Evolutionary conservation across 2,797 vertebrate genomes (phyloP), one percentile per base, ranked within the genome.

Genomic region (Spinus olivaceus): DNA sequence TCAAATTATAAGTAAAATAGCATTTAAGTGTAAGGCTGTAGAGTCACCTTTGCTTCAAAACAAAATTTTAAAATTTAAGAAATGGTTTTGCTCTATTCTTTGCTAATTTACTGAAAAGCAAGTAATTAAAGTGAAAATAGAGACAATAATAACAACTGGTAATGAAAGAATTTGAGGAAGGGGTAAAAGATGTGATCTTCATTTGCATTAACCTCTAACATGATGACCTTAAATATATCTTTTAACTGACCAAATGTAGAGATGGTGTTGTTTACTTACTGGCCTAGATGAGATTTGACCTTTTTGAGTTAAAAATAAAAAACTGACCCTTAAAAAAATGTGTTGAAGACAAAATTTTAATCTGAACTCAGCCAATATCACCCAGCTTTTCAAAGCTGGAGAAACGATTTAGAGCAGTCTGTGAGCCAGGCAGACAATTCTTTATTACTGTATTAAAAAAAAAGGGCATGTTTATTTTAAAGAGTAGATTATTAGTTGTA

Each of bases 181-280:
- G 6, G 8, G 5, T 46, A 65, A 60, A 56, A 5, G 3, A 47
- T 2, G 2, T 46, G 2, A 3, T 24, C 27, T 61, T 30, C 4
- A 25, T 37, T 22, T 49, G 2, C 3, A 10, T 24, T 16, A 65
- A 33, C 32, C 46, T 71, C 41, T 60, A 20, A 77, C 14, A 46
- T 12, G 70, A 27, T 9, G 25, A 49, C 27, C 19, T 35, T 66
- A 39, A 61, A 44, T 1, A 6, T 20, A 37, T 47, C 7, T 72
- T 21, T 59, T 39, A 61, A 42, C 8, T 64, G 21, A 37, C 11
- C 59, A 67, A 72, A 44, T 4, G 4, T 4, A 67, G 19, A 63
- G 7, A 30, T 64, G 5, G 6, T 66, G 23, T 24, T 85, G 19
- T 46, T 80, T 69, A n/a, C 18, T 66, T 7, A 8, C 23, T 47